A percentile compares a stretch with the other conserved stretches of the same genome.
These are phyloP conservation scores for Actinia tenebrosa DNA, from an alignment of 64 coral and sea anemone genomes.

Conservation along the genomic window DNA sequence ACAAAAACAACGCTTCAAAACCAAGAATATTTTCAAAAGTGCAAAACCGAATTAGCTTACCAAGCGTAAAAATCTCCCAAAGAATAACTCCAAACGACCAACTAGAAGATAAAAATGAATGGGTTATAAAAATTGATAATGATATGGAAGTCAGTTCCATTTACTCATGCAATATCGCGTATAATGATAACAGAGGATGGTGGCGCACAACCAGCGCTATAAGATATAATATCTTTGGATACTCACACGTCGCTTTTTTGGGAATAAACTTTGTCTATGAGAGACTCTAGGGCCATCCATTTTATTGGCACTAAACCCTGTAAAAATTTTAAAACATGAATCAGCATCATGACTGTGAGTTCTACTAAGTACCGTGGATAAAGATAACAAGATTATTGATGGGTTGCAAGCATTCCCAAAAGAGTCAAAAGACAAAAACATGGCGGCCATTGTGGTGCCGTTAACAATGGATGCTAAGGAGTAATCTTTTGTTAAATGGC, in stretches of 20 bases:
- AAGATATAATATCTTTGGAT: background rate
- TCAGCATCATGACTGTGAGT: background rate
- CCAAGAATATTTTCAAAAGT: background rate
- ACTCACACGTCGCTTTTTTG: constrained; percentile 97
- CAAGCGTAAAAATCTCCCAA: constrained; percentile 97
- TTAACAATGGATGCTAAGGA: no score
- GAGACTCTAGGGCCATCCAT: constrained; percentile 96
- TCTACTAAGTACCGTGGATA: no score
- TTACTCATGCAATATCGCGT: no score
- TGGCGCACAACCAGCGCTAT: no score
- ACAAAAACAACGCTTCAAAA: background rate
- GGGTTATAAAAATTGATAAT: no score
- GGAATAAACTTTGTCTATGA: constrained; percentile 85
- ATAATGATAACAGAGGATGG: no score
- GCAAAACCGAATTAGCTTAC: constrained; percentile 35
- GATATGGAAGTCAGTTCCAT: no score
- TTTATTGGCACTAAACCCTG: constrained; percentile 94
- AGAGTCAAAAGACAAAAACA: no score
- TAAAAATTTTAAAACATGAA: background rate
- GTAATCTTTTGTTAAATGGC: no score
- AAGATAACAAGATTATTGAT: no score
- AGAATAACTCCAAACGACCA: constrained; percentile 97
- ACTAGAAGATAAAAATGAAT: constrained; percentile 21
- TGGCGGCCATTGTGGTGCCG: no score
- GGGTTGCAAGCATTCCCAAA: no score